These are phyloP conservation scores for Heterotis niloticus DNA, from an alignment of 2,113 vertebrate species.

Conservation along the genomic window DNA sequence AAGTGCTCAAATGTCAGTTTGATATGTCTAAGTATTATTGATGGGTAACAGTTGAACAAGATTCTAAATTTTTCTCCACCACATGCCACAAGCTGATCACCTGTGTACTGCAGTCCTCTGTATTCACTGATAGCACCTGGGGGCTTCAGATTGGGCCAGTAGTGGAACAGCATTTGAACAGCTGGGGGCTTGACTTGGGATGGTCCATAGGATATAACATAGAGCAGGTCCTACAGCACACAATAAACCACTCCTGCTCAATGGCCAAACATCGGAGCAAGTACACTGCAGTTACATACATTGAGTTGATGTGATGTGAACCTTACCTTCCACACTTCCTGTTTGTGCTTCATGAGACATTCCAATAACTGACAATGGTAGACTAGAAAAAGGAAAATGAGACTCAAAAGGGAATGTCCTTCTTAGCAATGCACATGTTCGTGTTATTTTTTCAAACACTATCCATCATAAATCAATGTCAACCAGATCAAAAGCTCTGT, in stretches of 20 bases:
- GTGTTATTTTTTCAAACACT: not conserved
- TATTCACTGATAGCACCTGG: conserved; percentile 98
- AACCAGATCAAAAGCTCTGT: too few species aligned
- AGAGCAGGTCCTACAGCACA: conserved; percentile 83
- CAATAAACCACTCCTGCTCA: not conserved
- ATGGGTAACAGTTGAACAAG: not conserved
- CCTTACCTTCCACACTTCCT: conserved; percentile 99
- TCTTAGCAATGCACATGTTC: not conserved
- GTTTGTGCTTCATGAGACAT: conserved; percentile 99
- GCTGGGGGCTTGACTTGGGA: conserved; percentile 98
- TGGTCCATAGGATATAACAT: conserved; percentile 96
- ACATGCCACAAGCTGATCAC: conserved; percentile 57
- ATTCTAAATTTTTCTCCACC: too few species aligned
- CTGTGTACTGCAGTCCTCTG: conserved; percentile 95
- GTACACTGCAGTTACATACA: not conserved
- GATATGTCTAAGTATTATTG: not conserved
- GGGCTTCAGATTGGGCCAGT: conserved; percentile 97
- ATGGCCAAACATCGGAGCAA: not conserved
- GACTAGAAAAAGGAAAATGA: conserved; percentile 63
- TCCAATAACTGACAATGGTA: conserved; percentile 98
- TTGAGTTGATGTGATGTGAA: too few species aligned
- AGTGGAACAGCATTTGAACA: conserved; percentile 98
- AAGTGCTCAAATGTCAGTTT: not conserved
- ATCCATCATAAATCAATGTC: too few species aligned
- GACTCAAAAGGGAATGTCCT: not conserved